Evolutionary conservation across 2,888 invertebrate species (phyloP), one percentile per base, ranked within the genome.

Genomic region (Hirtodrosophila histrioides): DNA sequence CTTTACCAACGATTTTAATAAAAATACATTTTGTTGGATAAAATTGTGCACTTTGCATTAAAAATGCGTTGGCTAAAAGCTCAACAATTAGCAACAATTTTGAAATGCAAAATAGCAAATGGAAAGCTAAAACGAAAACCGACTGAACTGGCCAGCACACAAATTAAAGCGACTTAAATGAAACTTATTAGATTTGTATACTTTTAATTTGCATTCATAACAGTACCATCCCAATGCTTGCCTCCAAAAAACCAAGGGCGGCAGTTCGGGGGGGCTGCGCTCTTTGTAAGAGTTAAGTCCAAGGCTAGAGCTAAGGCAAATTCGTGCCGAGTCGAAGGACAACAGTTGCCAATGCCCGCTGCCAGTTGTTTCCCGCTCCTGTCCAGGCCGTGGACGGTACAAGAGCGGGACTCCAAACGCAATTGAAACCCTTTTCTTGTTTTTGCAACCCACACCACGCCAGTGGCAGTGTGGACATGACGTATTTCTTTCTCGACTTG

Each of bases 131-230:
- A 67, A 31, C 29, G 31, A 41, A 51, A 17, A 44, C 40, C 48
- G 41, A 62, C 33, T 56, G 56, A 62, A 61, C 64, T 51, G 64
- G 49, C 40, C 36, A 33, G 60, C 51, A 44, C 12, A 40, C 63
- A 88, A 84, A 79, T 88, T 89, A 78, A 83, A 89, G 79, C 82
- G 58, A 80, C 88, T 89, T 88, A 81, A 86, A 88, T 88, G 87
- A 72, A 86, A 89, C 86, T 90, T 89, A 89, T 90, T 90, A 89
- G 89, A 90, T 90, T 89, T 89, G 89, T 89, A 89, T 89, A 89
- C 89, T 90, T 89, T 89, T 89, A 90, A 89, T 89, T 90, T 89
- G 90, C 89, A 89, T 89, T 89, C 89, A 90, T 88, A 89, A 89
- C 89, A 89, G 88, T 66, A 72, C 74, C 77, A 65, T 61, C 44